A percentile compares a stretch with the other conserved stretches of the same genome.
Evolutionary conservation across 53 echinoderm and acorn worm genomes (phyloP).

Genomic region (Echinarachnius parma): DNA sequence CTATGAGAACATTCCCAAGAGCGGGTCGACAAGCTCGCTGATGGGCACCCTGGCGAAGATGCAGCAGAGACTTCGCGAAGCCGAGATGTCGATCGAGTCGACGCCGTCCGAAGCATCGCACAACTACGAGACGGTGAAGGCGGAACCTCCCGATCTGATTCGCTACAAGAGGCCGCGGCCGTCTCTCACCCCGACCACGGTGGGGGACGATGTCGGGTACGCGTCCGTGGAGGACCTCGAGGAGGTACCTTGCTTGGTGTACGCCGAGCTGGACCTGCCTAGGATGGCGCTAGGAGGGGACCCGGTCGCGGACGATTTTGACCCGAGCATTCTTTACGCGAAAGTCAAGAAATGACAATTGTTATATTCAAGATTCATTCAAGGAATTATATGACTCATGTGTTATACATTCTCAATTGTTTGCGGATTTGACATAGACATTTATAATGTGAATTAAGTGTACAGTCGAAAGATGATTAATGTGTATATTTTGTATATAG

Average conservation of each 20-base stretch:
- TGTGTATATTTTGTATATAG: too few relatives aligned
- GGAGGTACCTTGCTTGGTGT: constrained; percentile 2
- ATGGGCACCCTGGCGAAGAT: not conserved
- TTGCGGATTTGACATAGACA: too few relatives aligned
- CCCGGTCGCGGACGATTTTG: not conserved
- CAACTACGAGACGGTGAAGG: not conserved
- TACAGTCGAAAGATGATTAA: too few relatives aligned
- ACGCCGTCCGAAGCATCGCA: not conserved
- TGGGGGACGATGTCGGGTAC: constrained; percentile 13
- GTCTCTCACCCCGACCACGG: not conserved
- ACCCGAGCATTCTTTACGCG: constrained; percentile 26
- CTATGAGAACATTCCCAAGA: constrained; percentile 19
- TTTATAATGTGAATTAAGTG: too few relatives aligned
- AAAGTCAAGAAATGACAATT: constrained; percentile 28
- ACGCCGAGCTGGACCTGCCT: constrained; percentile 26
- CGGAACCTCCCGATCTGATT: constrained; percentile 15
- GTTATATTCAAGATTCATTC: not conserved
- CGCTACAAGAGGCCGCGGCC: constrained; percentile 25
- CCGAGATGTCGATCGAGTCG: too few relatives aligned
- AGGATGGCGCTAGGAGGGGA: not conserved
- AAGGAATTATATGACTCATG: too few relatives aligned
- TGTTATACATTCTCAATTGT: too few relatives aligned
- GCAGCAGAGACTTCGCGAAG: constrained; percentile 3
- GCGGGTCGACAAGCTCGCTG: constrained; percentile 9
- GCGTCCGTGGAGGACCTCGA: constrained; percentile 24